Conservation (phyloP, 1,140 invertebrate genomes). For the Achatina immaculata region DNA sequence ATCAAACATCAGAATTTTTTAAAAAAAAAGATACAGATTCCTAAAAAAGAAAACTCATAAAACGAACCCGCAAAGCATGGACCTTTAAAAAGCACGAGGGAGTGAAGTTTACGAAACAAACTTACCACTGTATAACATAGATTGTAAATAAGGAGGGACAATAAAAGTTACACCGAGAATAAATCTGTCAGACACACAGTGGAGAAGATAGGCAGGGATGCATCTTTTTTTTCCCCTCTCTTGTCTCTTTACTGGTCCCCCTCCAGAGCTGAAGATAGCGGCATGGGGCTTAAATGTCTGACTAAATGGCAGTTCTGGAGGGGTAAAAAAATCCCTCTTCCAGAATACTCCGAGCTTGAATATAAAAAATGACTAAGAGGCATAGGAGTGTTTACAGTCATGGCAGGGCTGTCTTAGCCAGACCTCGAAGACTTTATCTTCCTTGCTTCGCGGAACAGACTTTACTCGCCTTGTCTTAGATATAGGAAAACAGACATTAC, state of each 20-base stretch:
- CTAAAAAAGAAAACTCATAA: not conserved
- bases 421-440: no score
- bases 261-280: not conserved
- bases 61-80: not conserved
- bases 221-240: conserved; percentile 2
- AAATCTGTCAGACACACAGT: not conserved
- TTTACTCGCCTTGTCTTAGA: no score
- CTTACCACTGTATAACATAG: not conserved
- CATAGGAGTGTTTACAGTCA: no score
- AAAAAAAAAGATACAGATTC: not conserved
- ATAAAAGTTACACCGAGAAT: not conserved
- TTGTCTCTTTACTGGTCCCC: not conserved
- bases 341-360: no score
- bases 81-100: not conserved
- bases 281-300: not conserved
- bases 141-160: not conserved
- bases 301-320: not conserved
- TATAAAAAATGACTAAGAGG: no score
- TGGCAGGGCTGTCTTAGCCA: no score
- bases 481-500: no score
- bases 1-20: not conserved
- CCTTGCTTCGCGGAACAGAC: no score
- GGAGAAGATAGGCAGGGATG: not conserved
- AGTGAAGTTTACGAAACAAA: not conserved
- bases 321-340: no score